phyloP scores from a whole-genome alignment of 2,113 vertebrate species.

The Panurus biarmicus region DNA sequence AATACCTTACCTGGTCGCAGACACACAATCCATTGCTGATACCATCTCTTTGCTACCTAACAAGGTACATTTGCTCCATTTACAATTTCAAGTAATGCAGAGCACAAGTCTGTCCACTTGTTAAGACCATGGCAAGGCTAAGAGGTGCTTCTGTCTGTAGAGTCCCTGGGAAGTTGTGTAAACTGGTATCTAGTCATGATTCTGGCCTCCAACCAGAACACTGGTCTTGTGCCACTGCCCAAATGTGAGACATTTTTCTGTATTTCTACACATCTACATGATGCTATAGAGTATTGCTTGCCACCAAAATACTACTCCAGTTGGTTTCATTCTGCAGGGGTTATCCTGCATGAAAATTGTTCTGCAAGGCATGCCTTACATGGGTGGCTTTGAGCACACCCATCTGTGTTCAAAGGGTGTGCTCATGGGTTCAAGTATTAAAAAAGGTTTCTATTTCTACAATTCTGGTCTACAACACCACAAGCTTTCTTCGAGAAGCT shows the following conservation, averaged over 20 bases:
- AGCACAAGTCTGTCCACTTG: neutral
- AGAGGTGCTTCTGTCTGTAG: neutral
- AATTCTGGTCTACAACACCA: accelerated
- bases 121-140: neutral
- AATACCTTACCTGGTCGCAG: neutral
- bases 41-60: accelerated
- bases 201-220: neutral
- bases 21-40: accelerated
- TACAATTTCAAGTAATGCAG: neutral
- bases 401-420: neutral
- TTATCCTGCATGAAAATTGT: neutral
- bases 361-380: neutral
- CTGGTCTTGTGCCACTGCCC: neutral
- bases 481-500: neutral
- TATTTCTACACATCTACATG: neutral
- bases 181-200: neutral
- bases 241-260: accelerated
- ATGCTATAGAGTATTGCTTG: neutral
- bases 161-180: neutral
- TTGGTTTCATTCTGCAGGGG: neutral
- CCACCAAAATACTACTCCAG: neutral
- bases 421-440: neutral
- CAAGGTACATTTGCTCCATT: neutral
- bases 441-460: neutral
- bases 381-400: neutral